These are phyloP conservation scores for Andricus quercusramuli DNA, from an alignment of 2,888 invertebrate genomes.

Conservation along the genomic window DNA sequence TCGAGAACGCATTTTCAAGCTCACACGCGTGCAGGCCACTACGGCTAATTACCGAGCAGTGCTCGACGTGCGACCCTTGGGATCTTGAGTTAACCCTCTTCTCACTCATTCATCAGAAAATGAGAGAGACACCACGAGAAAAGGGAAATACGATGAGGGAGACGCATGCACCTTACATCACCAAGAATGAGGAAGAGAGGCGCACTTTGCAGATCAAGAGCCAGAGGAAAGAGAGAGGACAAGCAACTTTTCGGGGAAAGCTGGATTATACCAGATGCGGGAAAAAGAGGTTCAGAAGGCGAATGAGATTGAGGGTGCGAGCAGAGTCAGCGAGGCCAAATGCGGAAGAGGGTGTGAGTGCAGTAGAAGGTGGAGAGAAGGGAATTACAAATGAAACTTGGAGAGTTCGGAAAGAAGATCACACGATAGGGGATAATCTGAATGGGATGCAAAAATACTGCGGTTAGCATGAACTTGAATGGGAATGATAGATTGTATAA, in stretches of 20 bases:
- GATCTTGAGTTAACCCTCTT: constrained; percentile 46
- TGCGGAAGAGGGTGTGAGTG: constrained; percentile 47
- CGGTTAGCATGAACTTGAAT: neutral
- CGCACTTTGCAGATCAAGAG: constrained; percentile 33
- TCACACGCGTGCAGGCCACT: constrained; percentile 70
- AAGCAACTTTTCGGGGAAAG: constrained; percentile 16
- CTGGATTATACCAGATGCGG: constrained; percentile 29
- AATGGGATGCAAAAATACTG: neutral
- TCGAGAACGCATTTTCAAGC: constrained; percentile 71
- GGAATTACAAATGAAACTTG: constrained; percentile 36
- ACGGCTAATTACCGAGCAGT: constrained; percentile 68
- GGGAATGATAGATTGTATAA: no score
- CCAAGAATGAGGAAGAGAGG: constrained; percentile 27
- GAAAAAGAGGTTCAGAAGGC: constrained; percentile 46
- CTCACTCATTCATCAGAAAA: constrained; percentile 38
- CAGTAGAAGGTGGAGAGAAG: constrained; percentile 30
- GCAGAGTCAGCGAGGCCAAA: constrained; percentile 40
- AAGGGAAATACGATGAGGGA: constrained; percentile 43
- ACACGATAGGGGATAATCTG: neutral
- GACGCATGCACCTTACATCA: constrained; percentile 38
- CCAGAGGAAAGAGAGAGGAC: constrained; percentile 13
- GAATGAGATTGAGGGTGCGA: constrained; percentile 50
- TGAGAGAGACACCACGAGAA: constrained; percentile 30
- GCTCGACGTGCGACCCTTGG: constrained; percentile 54
- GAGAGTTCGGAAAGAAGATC: constrained; percentile 30